These are phyloP conservation scores for Spinus pinus DNA, from an alignment of 2,797 vertebrate species.

Conservation along the genomic window DNA sequence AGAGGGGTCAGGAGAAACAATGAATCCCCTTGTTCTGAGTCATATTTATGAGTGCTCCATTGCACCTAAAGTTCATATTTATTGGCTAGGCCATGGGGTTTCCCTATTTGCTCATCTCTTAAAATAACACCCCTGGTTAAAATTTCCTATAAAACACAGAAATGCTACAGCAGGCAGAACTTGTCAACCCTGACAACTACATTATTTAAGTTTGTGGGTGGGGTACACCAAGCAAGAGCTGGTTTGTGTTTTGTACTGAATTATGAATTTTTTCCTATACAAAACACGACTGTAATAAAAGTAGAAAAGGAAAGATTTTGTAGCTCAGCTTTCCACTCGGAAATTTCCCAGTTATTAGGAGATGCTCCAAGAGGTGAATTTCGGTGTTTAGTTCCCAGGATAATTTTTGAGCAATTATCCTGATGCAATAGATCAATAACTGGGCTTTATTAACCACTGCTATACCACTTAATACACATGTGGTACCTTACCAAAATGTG, in stretches of 20 bases:
- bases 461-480: not conserved
- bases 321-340: not conserved
- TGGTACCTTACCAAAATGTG: not conserved
- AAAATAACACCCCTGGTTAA: slow-evolving; percentile 77
- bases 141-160: slow-evolving; percentile 70
- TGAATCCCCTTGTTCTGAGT: slow-evolving; percentile 76
- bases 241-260: slow-evolving; percentile 35
- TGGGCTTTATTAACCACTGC: not conserved
- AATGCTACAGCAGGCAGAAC: slow-evolving; percentile 54
- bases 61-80: slow-evolving; percentile 80
- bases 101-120: slow-evolving; percentile 81
- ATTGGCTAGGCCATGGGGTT: slow-evolving; percentile 74
- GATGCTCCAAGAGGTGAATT: not conserved
- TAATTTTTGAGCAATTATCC: not conserved
- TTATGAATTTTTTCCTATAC: slow-evolving; percentile 22
- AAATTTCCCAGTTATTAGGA: not conserved
- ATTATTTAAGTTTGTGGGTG: slow-evolving; percentile 63
- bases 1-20: slow-evolving; percentile 71
- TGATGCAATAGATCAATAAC: not conserved
- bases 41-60: slow-evolving; percentile 78
- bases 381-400: not conserved
- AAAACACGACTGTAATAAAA: not conserved
- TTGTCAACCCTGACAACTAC: slow-evolving; percentile 65
- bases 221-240: not conserved
- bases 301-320: not conserved